These are phyloP conservation scores for Oreochromis mossambicus DNA, from an alignment of 2,797 vertebrate genomes.

Conservation along the genomic window DNA sequence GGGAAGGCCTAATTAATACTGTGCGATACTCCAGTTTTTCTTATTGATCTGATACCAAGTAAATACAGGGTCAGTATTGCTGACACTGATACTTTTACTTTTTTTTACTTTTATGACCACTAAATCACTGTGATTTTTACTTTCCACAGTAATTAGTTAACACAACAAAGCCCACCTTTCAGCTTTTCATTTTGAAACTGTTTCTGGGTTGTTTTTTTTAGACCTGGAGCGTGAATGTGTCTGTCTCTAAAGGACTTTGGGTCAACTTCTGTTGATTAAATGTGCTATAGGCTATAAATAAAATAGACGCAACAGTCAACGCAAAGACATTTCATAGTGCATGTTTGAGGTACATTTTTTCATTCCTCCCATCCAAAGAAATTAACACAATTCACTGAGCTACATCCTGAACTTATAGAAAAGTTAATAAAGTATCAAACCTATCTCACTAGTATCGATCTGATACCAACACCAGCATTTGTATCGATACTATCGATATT, in stretches of 20 bases:
- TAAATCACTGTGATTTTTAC: background rate
- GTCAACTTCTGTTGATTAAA: background rate
- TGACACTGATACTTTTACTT: background rate
- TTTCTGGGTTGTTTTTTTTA: background rate
- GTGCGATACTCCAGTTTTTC: background rate
- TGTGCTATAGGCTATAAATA: background rate
- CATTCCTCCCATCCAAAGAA: background rate
- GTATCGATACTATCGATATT: background rate
- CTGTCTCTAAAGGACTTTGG: background rate
- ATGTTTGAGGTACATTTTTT: background rate
- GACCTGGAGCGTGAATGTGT: background rate
- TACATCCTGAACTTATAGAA: background rate
- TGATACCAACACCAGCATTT: background rate
- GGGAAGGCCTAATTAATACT: background rate
- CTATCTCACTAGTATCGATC: background rate
- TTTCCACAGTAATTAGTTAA: accelerated
- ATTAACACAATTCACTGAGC: background rate
- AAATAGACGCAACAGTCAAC: background rate
- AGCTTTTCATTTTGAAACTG: background rate
- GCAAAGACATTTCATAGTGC: background rate
- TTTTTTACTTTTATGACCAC: background rate
- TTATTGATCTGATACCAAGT: background rate
- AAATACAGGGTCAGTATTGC: background rate
- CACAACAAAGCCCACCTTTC: background rate
- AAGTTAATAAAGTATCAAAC: background rate